Percentiles rank a stretch among this genome's conserved stretches.
These are phyloP conservation scores for Drosophila pegasa DNA, from an alignment of 2,888 invertebrate species.

Conservation along the genomic window DNA sequence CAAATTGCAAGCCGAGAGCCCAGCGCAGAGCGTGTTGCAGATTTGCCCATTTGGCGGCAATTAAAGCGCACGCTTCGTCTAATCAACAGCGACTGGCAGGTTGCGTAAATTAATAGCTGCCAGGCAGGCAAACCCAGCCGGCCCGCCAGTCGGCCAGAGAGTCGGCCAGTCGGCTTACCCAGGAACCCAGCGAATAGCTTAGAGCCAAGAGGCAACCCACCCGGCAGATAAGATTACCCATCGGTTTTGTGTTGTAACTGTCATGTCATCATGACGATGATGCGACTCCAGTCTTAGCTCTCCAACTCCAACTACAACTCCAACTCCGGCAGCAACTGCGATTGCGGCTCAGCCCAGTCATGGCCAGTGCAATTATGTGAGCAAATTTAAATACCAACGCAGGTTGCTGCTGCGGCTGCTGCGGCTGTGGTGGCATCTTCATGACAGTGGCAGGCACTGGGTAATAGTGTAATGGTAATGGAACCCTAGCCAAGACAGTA, in stretches of 20 bases:
- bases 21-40: constrained; percentile 70
- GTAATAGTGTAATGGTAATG: constrained; percentile 39
- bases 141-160: not conserved
- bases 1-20: constrained; percentile 65
- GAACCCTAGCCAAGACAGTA: constrained; percentile 61
- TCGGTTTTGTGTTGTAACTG: constrained; percentile 74
- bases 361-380: constrained; percentile 75
- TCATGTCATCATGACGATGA: constrained; percentile 81
- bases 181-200: constrained; percentile 13
- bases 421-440: constrained; percentile 26
- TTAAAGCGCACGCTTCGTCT: constrained; percentile 81
- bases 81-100: constrained; percentile 80
- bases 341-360: constrained; percentile 46
- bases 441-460: constrained; percentile 31
- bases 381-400: constrained; percentile 80
- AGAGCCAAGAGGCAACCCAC: constrained; percentile 25
- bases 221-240: constrained; percentile 64
- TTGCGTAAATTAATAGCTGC: constrained; percentile 79
- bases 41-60: constrained; percentile 78
- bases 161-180: constrained; percentile 6
- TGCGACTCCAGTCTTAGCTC: constrained; percentile 53
- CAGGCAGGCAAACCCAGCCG: constrained; percentile 64
- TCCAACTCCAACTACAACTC: constrained; percentile 26
- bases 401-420: constrained; percentile 18
- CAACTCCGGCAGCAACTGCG: constrained; percentile 22